Conservation (phyloP, 2,113 vertebrate species). For the Peromyscus polionotus region DNA sequence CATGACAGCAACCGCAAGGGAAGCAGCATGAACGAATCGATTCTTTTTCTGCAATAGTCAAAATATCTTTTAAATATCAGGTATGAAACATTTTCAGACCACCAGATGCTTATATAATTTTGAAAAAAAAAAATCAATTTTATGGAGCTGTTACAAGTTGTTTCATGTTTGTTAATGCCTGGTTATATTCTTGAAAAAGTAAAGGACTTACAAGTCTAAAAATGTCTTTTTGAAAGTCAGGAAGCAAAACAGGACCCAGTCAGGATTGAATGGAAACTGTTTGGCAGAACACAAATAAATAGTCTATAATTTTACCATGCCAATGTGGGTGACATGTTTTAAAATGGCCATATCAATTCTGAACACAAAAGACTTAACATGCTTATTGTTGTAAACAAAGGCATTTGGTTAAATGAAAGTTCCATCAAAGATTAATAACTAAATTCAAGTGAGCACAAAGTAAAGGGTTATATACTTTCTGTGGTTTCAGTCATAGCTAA, state of each 20-base stretch:
- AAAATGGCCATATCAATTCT: slow-evolving; percentile 78
- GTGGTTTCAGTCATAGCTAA: slow-evolving; percentile 83
- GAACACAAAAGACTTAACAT: slow-evolving; percentile 74
- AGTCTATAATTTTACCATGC: slow-evolving; percentile 63
- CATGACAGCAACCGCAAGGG: slow-evolving; percentile 1
- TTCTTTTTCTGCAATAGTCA: slow-evolving; percentile 70
- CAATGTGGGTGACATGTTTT: slow-evolving; percentile 62
- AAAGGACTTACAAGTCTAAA: slow-evolving; percentile 6
- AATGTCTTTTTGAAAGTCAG: slow-evolving; percentile 57
- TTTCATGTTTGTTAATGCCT: slow-evolving; percentile 69
- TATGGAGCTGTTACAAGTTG: slow-evolving; percentile 46
- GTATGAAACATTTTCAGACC: slow-evolving; percentile 77
- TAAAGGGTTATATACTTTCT: slow-evolving; percentile 82
- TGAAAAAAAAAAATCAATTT: slow-evolving; percentile 79
- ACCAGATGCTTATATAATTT: slow-evolving; percentile 81
- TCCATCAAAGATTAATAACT: slow-evolving; percentile 82
- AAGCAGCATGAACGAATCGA: slow-evolving; percentile 62
- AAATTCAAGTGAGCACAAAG: slow-evolving; percentile 85
- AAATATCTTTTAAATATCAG: slow-evolving; percentile 80
- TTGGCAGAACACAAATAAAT: slow-evolving; percentile 57
- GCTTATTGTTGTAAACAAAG: slow-evolving; percentile 77
- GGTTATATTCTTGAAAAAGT: slow-evolving; percentile 63
- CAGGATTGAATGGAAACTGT: slow-evolving; percentile 36
- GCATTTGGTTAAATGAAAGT: slow-evolving; percentile 83
- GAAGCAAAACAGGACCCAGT: slow-evolving; percentile 48